Conservation (phyloP, 2,113 vertebrate genomes). For the Ceyx cyanopectus region DNA sequence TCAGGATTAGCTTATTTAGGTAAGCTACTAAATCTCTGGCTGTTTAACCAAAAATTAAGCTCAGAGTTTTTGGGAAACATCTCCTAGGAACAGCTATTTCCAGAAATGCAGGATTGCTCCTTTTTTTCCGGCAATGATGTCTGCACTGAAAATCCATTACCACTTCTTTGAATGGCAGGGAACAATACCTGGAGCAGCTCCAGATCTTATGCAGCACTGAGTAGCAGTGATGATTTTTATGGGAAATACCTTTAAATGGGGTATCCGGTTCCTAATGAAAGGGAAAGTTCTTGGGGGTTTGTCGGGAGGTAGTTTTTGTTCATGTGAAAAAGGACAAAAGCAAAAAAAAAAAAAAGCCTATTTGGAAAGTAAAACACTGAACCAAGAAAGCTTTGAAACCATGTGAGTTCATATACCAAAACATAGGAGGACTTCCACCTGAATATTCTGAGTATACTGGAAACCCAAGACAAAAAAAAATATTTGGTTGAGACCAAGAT, state of each 20-base stretch:
- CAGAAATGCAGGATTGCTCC: not conserved
- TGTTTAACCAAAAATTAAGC: slow-evolving; percentile 18
- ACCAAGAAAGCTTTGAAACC: not conserved
- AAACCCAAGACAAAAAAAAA: not conserved
- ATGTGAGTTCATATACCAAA: not conserved
- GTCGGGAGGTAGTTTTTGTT: not conserved
- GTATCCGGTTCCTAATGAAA: not conserved
- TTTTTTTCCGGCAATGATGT: not conserved
- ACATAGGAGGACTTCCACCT: not conserved
- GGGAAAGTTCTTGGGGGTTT: not conserved
- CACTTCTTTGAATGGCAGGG: not conserved
- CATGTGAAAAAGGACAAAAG: not conserved
- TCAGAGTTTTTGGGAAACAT: not conserved
- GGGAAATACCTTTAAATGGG: not conserved
- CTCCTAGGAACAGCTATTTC: not conserved
- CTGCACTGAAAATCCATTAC: not conserved
- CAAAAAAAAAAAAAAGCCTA: not conserved
- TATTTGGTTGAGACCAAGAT: not conserved
- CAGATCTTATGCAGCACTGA: not conserved
- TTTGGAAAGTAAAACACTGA: not conserved
- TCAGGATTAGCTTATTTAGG: slow-evolving; percentile 36
- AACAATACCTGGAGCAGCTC: not conserved
- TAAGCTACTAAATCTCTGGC: not conserved
- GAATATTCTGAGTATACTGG: not conserved
- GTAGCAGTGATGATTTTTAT: not conserved